Conservation (phyloP, 2,888 invertebrate species). For the Imbricaverruca yamaguchii region DNA sequence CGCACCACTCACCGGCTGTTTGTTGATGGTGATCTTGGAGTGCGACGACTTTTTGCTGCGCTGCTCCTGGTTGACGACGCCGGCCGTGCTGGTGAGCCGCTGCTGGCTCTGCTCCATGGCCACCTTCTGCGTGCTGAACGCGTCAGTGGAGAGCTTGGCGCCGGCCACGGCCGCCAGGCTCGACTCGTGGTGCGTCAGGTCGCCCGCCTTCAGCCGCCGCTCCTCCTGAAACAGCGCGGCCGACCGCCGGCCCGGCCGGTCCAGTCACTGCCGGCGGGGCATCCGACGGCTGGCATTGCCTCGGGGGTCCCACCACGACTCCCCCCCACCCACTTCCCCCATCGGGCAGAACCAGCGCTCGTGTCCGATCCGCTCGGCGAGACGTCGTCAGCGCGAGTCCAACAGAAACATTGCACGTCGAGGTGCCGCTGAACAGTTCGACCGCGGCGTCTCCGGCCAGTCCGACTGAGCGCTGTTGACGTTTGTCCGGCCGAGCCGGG, state of each 20-base stretch:
- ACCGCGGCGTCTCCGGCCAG: neutral
- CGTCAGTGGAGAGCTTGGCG: constrained; percentile 75
- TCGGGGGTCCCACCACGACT: neutral
- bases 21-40: constrained; percentile 50
- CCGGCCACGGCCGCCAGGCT: constrained; percentile 75
- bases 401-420: too few relatives aligned
- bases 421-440: neutral
- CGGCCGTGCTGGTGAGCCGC: constrained; percentile 57
- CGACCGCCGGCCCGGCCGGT: neutral
- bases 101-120: constrained; percentile 60
- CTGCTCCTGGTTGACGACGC: constrained; percentile 63
- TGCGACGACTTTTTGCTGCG: constrained; percentile 68
- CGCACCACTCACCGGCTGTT: constrained; percentile 27
- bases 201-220: constrained; percentile 71
- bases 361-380: neutral
- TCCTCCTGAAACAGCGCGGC: constrained; percentile 59
- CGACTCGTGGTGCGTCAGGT: constrained; percentile 74
- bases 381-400: too few relatives aligned
- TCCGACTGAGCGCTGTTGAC: neutral
- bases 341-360: neutral
- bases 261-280: too few relatives aligned
- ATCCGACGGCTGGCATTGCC: neutral
- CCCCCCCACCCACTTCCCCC: neutral
- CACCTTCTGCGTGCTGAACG: constrained; percentile 73
- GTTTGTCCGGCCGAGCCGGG: neutral